phyloP scores from a whole-genome alignment of 2,888 invertebrate genomes.

The Aporophyla nigra region DNA sequence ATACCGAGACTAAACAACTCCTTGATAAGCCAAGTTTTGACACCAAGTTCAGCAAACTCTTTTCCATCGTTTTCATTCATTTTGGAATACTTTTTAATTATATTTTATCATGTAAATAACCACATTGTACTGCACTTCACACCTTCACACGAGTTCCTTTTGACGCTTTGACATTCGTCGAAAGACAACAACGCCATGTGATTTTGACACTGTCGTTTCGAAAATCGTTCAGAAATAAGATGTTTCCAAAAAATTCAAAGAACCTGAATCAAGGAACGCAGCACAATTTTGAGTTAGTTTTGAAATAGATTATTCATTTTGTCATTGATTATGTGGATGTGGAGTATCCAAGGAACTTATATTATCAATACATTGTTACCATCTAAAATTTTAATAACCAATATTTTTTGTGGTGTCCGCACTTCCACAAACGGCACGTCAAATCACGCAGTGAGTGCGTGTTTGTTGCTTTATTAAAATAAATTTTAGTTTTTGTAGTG shows the following conservation, averaged over 20 bases:
- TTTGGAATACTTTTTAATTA: slow-evolving; percentile 25
- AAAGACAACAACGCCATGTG: slow-evolving; percentile 30
- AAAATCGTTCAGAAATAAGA: slow-evolving; percentile 25
- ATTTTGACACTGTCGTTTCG: slow-evolving; percentile 25
- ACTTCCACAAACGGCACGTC: not conserved
- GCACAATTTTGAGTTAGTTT: not conserved
- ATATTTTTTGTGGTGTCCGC: not conserved
- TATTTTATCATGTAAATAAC: slow-evolving; percentile 5
- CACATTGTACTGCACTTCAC: slow-evolving; percentile 3
- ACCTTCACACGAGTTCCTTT: slow-evolving; percentile 13
- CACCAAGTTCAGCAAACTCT: slow-evolving; percentile 91
- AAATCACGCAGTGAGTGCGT: slow-evolving; percentile 63
- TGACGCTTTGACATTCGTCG: not conserved
- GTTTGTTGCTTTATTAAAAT: slow-evolving; percentile 42
- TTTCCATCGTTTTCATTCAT: slow-evolving; percentile 84
- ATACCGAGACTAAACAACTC: slow-evolving; percentile 93
- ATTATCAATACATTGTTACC: slow-evolving; percentile 7
- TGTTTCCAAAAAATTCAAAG: not conserved
- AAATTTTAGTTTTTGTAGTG: slow-evolving; percentile 46
- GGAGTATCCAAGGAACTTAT: too few species aligned
- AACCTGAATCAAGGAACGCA: not conserved
- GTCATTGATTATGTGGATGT: not conserved
- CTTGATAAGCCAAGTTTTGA: slow-evolving; percentile 94
- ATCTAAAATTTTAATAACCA: not conserved
- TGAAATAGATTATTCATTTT: not conserved